Evolutionary conservation across 2,113 vertebrate genomes (phyloP), one percentile per base, ranked within the genome.

Genomic region (Aldabrachelys gigantea): DNA sequence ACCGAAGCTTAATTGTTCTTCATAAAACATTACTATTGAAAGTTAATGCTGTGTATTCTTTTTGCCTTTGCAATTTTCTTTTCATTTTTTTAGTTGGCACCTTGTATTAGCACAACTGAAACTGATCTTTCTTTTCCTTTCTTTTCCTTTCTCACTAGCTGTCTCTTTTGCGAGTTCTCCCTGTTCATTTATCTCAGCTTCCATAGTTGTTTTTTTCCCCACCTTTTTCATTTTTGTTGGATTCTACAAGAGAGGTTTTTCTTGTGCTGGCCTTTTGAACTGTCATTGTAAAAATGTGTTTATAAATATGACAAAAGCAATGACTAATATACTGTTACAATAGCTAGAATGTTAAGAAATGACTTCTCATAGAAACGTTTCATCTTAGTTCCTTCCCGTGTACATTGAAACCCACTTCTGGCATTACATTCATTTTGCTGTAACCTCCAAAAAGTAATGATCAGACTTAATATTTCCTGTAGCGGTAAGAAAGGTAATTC

Each of bases 381-480:
- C 65, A 89, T 91, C 94, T 96, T 76, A 89, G 19, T 85, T 75
- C 24, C n/a, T 85, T 79, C 24, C 41, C 13, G 16, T 93, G 95
- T 95, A 65, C 89, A 93, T 93, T 88, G 93, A 93, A 96, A 27
- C 53, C 27, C 84, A 14, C 84, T 44, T 95, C 95, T 97, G 96
- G 93, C 94, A 95, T 91, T 53, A 75, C 95, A 88, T 97, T 95
- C 1, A 87, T 96, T 97, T 86, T 92, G 4, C 93, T 94, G 85
- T 94, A 65, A 54, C 41, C 88, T 85, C 79, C 88, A 88, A 72
- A 95, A 88, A 59, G 38, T 95, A 88, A 94, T 93, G 59, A 57
- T 91, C 84, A 75, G 87, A 65, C 65, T 89, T n/a, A 93, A 85
- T 93, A 94, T 94, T 96, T 96, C 93, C 83, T 87, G 65, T 93